phyloP scores from a whole-genome alignment of 2,888 invertebrate genomes.

The Catocala nupta region DNA sequence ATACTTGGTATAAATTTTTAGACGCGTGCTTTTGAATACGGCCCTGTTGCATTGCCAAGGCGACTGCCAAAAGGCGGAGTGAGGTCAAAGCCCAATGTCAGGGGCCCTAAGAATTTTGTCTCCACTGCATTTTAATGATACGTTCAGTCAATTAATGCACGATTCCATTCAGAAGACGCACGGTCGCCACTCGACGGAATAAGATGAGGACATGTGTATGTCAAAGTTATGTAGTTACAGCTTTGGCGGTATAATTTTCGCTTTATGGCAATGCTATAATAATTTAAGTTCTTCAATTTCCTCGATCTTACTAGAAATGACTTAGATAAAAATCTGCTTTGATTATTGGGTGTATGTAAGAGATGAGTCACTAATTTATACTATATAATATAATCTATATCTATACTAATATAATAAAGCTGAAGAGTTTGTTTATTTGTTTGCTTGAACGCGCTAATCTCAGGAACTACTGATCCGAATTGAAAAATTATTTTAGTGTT shows the following conservation, averaged over 20 bases:
- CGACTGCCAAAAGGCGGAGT: constrained; percentile 79
- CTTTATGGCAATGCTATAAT: background rate
- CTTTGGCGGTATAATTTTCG: constrained; percentile 21
- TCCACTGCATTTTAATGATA: constrained; percentile 56
- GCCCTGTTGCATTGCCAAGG: constrained; percentile 84
- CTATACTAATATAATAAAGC: no score
- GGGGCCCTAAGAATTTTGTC: constrained; percentile 82
- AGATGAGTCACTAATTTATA: constrained; percentile 1
- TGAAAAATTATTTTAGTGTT: no score
- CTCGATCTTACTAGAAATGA: background rate
- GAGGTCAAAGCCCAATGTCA: constrained; percentile 83
- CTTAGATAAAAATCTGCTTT: background rate
- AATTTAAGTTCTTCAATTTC: constrained; percentile 2
- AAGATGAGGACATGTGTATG: background rate
- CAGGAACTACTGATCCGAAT: no score
- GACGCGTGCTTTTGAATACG: constrained; percentile 63
- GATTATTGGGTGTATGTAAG: background rate
- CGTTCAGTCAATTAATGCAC: constrained; percentile 30
- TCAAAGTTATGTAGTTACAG: constrained; percentile 3
- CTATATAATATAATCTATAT: no score
- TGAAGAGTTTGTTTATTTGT: no score
- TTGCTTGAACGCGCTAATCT: no score
- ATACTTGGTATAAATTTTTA: constrained; percentile 65
- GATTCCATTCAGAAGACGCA: constrained; percentile 28
- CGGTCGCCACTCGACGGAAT: background rate